Percentiles rank a stretch among this genome's conserved stretches.
These are phyloP conservation scores for Rhinogobius similis DNA, from an alignment of 2,113 vertebrate genomes.

Conservation along the genomic window DNA sequence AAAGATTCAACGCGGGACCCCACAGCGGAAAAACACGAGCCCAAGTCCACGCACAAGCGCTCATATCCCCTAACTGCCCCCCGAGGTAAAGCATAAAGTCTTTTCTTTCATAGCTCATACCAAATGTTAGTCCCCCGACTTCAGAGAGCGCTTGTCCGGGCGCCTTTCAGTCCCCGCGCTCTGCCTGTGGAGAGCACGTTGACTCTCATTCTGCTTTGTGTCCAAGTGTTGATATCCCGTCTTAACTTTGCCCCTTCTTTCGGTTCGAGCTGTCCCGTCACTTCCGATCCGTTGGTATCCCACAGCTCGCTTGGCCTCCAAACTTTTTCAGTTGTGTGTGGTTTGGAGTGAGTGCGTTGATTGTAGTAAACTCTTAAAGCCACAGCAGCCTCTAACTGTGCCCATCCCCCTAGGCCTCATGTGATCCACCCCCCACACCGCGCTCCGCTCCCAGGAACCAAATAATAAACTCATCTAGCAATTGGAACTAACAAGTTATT, in stretches of 20 bases:
- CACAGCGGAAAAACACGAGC: slow-evolving; percentile 43
- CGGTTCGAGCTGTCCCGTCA: slow-evolving; percentile 77
- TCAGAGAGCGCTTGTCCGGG: slow-evolving; percentile 29
- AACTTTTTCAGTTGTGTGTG: slow-evolving; percentile 57
- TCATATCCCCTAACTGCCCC: slow-evolving; percentile 53
- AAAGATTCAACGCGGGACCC: slow-evolving; percentile 47
- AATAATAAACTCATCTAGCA: slow-evolving; percentile 55
- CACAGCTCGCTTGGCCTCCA: slow-evolving; percentile 62
- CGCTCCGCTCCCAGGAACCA: slow-evolving; percentile 35
- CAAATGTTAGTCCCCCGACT: slow-evolving; percentile 42
- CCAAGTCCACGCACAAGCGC: slow-evolving; percentile 28
- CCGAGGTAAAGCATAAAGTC: slow-evolving; percentile 22
- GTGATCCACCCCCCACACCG: slow-evolving; percentile 51
- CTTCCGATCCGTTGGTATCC: slow-evolving; percentile 82
- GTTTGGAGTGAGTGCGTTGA: slow-evolving; percentile 27
- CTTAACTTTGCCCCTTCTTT: slow-evolving; percentile 16
- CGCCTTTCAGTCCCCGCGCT: slow-evolving; percentile 28
- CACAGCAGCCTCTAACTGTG: slow-evolving; percentile 63
- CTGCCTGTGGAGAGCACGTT: slow-evolving; percentile 38
- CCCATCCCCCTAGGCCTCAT: slow-evolving; percentile 72
- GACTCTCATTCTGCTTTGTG: slow-evolving; percentile 58
- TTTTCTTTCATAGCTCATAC: slow-evolving; percentile 31
- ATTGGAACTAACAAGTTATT: slow-evolving; percentile 43
- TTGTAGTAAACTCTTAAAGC: slow-evolving; percentile 84
- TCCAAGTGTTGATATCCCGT: slow-evolving; percentile 42